Evolutionary conservation across 2,797 vertebrate species (phyloP), one percentile per base, ranked within the genome.

Genomic region (Acanthurus lineatus): DNA sequence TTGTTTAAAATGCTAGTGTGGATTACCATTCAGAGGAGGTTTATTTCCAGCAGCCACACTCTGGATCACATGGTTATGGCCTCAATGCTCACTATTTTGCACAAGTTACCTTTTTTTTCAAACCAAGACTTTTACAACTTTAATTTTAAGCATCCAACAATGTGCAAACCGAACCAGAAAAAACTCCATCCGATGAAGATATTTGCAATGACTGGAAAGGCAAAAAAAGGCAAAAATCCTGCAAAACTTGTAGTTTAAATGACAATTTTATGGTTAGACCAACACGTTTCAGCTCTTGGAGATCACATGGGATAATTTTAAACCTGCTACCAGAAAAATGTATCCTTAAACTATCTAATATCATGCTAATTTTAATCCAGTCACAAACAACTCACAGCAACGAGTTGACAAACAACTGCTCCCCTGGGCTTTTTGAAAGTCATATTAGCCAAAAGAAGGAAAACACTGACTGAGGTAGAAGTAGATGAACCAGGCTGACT

Each of bases 401-500:
- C 28, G 52, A 25, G 10, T 47, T 61, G 60, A 69, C 54, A 71
- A 28, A 44, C 45, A 59, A 53, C 57, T 35, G 56, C 45, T 52
- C 66, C 56, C 48, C 42, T 47, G 8, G 40, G 66, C 44, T 61
- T 15, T 20, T 73, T 81, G 65, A 85, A 73, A 76, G 62, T 79
- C 59, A 76, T 52, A 66, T 19, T 0, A 25, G 38, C 51, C 68
- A 66, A 3, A 53, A 74, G 57, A 59, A 79, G 69, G 68, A 78
- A 85, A 82, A 77, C 58, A 77, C 59, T 3, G 22, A 47, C 67
- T 79, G 61, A 77, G 69, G 74, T 56, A 64, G 60, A 68, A 65
- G 79, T 58, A 45, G 74, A 84, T 69, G 67, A 73, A 70, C 58
- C 54, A 74, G 64, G 64, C 22, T 83, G 72, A 77, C 78, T 73